A percentile compares a stretch with the other conserved stretches of the same genome.
Evolutionary conservation across 2,113 vertebrate species (phyloP).

Genomic region (Phrynocephalus versicolor): DNA sequence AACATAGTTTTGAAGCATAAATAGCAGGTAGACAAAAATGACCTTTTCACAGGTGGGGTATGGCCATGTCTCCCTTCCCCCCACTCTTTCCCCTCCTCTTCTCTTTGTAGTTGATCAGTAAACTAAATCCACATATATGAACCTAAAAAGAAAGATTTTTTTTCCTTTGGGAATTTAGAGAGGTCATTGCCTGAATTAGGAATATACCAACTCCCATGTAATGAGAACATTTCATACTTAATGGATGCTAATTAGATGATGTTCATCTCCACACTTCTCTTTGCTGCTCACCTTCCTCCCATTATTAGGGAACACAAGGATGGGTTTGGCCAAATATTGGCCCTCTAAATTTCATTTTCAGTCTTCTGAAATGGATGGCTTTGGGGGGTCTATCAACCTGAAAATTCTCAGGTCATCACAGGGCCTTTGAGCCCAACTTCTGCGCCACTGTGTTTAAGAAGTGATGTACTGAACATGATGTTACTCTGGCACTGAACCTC

Average conservation of each 20-base stretch:
- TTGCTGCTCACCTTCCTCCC: conserved; percentile 27
- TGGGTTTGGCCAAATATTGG: conserved; percentile 27
- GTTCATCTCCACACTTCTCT: conserved; percentile 20
- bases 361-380: conserved; percentile 43
- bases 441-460: background rate
- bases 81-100: background rate
- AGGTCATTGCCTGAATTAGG: conserved; percentile 46
- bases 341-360: conserved; percentile 42
- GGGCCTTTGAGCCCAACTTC: background rate
- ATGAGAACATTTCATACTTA: conserved; percentile 57
- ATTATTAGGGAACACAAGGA: conserved; percentile 10
- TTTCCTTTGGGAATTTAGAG: conserved; percentile 36
- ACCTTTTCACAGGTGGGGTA: conserved; percentile 49
- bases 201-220: conserved; percentile 39
- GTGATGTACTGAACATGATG: background rate
- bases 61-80: conserved; percentile 41
- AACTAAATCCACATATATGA: conserved; percentile 55
- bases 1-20: conserved; percentile 72
- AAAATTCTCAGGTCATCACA: conserved; percentile 31
- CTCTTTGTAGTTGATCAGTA: conserved; percentile 42
- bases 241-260: background rate
- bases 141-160: conserved; percentile 39
- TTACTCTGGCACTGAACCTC: background rate
- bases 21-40: conserved; percentile 67
- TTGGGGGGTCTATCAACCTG: conserved; percentile 46